phyloP scores from a whole-genome alignment of 1,140 invertebrate species.

The Tetraneura akinire region DNA sequence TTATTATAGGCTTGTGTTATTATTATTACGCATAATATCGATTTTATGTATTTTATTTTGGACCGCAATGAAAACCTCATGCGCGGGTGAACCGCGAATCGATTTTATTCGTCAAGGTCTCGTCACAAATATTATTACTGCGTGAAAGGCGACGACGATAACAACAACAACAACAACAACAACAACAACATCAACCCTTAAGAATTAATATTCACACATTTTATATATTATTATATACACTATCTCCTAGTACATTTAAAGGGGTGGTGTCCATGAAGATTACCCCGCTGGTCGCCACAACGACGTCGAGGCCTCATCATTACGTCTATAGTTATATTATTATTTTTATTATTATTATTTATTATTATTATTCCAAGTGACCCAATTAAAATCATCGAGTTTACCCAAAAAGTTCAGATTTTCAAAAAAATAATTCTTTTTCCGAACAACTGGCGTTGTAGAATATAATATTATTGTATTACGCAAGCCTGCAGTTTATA shows the following conservation, averaged over 20 bases:
- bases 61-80: neutral
- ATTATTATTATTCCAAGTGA: neutral
- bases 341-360: too few relatives aligned
- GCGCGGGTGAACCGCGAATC: neutral
- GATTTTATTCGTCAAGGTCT: slow-evolving; percentile 18
- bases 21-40: too few relatives aligned
- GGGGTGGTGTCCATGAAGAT: neutral
- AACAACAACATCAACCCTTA: neutral
- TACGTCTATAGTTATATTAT: too few relatives aligned
- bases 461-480: too few relatives aligned
- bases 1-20: too few relatives aligned
- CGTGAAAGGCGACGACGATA: neutral
- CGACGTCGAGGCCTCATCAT: neutral
- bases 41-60: too few relatives aligned
- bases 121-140: neutral
- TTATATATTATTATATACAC: neutral
- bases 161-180: neutral
- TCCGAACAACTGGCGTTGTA: too few relatives aligned
- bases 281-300: neutral
- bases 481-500: too few relatives aligned
- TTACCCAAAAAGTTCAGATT: neutral
- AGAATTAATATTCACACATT: too few relatives aligned
- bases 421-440: too few relatives aligned
- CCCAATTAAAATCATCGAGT: neutral
- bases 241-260: neutral